phyloP scores from a whole-genome alignment of 1,140 invertebrate species.

The Philaenus spumarius region DNA sequence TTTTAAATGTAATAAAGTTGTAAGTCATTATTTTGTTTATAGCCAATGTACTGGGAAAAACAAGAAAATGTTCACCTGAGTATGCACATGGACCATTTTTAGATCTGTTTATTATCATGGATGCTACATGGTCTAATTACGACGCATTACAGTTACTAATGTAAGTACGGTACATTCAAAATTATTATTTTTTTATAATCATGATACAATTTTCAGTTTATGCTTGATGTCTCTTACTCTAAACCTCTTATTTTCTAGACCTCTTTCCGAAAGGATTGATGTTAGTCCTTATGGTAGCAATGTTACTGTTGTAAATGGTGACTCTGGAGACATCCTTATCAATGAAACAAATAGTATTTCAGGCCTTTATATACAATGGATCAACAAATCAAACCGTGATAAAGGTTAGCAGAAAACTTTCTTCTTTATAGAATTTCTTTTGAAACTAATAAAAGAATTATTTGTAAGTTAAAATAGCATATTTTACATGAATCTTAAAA shows the following conservation, averaged over 20 bases:
- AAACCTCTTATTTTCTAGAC: background rate
- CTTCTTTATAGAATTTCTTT: too few relatives aligned
- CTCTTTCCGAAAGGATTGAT: background rate
- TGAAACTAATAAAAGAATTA: too few relatives aligned
- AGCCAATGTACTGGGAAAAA: background rate
- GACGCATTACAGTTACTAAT: background rate
- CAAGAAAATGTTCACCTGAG: background rate
- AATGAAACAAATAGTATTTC: background rate
- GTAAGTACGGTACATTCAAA: background rate
- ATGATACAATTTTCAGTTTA: background rate
- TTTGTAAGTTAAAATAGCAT: too few relatives aligned
- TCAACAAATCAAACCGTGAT: background rate
- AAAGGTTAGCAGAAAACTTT: background rate
- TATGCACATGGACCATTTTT: background rate
- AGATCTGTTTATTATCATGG: background rate
- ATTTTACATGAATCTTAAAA: too few relatives aligned
- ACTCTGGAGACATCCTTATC: background rate
- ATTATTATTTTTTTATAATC: background rate
- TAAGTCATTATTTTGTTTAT: background rate
- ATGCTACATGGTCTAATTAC: conserved; percentile 6
- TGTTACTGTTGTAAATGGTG: background rate
- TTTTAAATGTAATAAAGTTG: background rate
- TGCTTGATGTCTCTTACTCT: background rate
- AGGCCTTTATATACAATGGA: background rate
- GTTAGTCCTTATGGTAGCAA: background rate